A percentile compares a stretch with the other conserved stretches of the same genome.
phyloP scores from a whole-genome alignment of 2,888 invertebrate genomes.

The Hipparchia sbordonii region DNA sequence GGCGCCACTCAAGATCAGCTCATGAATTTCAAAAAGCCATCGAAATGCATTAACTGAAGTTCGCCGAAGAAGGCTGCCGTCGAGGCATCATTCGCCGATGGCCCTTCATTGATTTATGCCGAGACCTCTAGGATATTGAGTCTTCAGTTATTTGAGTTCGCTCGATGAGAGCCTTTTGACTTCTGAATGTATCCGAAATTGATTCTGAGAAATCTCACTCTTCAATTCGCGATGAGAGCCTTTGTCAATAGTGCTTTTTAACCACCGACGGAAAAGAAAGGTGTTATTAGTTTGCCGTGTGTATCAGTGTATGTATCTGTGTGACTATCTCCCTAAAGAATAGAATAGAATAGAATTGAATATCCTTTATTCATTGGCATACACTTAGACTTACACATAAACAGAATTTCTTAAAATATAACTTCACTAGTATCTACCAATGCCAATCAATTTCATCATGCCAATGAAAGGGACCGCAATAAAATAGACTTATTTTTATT shows the following conservation, averaged over 20 bases:
- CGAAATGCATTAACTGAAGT: conserved; percentile 49
- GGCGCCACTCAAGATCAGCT: conserved; percentile 42
- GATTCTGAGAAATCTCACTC: conserved; percentile 13
- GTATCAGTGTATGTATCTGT: no score
- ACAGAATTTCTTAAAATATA: no score
- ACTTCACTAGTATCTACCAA: no score
- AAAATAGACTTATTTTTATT: no score
- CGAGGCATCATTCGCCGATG: conserved; percentile 45
- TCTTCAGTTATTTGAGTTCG: conserved; percentile 38
- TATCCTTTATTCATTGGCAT: no score
- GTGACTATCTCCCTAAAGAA: no score
- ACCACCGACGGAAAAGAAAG: background rate
- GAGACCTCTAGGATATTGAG: conserved; percentile 41
- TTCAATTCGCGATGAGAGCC: conserved; percentile 1
- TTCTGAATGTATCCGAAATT: conserved; percentile 30
- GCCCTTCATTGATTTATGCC: conserved; percentile 48
- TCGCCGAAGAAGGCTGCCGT: conserved; percentile 33
- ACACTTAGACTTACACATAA: no score
- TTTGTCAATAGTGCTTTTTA: background rate
- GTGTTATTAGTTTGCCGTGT: no score
- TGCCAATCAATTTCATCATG: no score
- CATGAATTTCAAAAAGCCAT: conserved; percentile 54
- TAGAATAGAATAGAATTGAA: no score
- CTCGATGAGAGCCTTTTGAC: conserved; percentile 29
- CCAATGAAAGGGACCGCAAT: no score